Percentiles rank a stretch among this genome's conserved stretches.
Evolutionary conservation across 1,140 invertebrate genomes (phyloP).

Genomic region (Neodiprion lecontei): DNA sequence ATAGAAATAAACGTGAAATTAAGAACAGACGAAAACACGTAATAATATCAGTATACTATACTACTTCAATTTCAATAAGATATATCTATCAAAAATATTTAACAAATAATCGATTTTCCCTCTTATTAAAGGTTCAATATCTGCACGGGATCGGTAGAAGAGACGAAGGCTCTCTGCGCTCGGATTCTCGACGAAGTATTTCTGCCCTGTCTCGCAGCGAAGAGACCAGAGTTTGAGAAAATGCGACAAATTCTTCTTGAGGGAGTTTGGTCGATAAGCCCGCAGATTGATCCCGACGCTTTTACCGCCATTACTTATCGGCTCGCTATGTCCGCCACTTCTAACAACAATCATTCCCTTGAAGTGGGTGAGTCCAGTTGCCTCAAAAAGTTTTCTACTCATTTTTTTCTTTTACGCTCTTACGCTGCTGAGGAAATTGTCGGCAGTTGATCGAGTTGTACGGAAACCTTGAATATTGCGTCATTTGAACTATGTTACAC

Average conservation of each 20-base stretch:
- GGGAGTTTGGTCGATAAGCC: slow-evolving; percentile 57
- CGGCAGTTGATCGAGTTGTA: neutral
- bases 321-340: slow-evolving; percentile 40
- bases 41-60: no score
- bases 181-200: slow-evolving; percentile 54
- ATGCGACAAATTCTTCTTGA: slow-evolving; percentile 53
- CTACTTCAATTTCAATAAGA: no score
- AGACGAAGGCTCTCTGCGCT: slow-evolving; percentile 50
- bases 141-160: slow-evolving; percentile 49
- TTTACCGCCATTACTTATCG: slow-evolving; percentile 54
- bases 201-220: slow-evolving; percentile 42
- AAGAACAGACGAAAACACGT: no score
- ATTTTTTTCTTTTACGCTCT: neutral
- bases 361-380: slow-evolving; percentile 40
- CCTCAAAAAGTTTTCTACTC: neutral
- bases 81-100: neutral
- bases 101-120: slow-evolving; percentile 6
- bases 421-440: no score
- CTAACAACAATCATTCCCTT: slow-evolving; percentile 53
- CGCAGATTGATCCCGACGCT: slow-evolving; percentile 51
- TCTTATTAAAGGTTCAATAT: slow-evolving; percentile 60
- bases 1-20: no score
- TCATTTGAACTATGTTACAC: no score
- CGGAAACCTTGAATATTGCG: no score
- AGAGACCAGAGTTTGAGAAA: slow-evolving; percentile 38